phyloP scores from a whole-genome alignment of 2,113 vertebrate species.

The Plotosus lineatus region DNA sequence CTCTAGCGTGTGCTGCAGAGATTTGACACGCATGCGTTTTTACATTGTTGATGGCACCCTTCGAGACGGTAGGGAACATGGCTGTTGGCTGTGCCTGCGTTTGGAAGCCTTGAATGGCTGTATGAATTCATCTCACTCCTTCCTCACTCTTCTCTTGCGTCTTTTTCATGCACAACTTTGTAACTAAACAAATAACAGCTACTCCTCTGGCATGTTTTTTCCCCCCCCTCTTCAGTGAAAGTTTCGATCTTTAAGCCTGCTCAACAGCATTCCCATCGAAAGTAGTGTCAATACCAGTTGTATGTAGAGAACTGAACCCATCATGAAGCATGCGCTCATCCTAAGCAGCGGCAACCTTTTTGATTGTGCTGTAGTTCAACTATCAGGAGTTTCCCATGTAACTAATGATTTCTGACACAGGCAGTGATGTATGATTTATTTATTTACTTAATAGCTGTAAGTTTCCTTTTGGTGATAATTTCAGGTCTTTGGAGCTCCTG shows the following conservation, averaged over 20 bases:
- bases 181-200: conserved; percentile 75
- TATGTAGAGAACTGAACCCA: conserved; percentile 82
- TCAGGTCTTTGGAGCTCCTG: conserved; percentile 33
- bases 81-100: conserved; percentile 93
- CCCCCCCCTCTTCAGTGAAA: conserved; percentile 50
- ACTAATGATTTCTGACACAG: background rate
- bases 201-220: conserved; percentile 85
- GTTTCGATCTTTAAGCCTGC: conserved; percentile 80
- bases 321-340: conserved; percentile 30
- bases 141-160: conserved; percentile 75
- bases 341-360: conserved; percentile 1
- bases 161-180: conserved; percentile 86
- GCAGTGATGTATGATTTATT: background rate
- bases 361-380: background rate
- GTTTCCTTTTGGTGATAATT: conserved; percentile 26
- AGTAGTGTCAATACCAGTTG: conserved; percentile 57
- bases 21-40: conserved; percentile 77
- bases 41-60: conserved; percentile 80
- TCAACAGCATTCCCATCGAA: conserved; percentile 66
- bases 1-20: conserved; percentile 36
- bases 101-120: conserved; percentile 86
- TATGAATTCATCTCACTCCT: conserved; percentile 78
- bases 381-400: conserved; percentile 2
- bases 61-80: conserved; percentile 79
- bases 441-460: conserved; percentile 6